Conservation (phyloP, 2,888 invertebrate genomes). For the Lepidonotus clava region DNA sequence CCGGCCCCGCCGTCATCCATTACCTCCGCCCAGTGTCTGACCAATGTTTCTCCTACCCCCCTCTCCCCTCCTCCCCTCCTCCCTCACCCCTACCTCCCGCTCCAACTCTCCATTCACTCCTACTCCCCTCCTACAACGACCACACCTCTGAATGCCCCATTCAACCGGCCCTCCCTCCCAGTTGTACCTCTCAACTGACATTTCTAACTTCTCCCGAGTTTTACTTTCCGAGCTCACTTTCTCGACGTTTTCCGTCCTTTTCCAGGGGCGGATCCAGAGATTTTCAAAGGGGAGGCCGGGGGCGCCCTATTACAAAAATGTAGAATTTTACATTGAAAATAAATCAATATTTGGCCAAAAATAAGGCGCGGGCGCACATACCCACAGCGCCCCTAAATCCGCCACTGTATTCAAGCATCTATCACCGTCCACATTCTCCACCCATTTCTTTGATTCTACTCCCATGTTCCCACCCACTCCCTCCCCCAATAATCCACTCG, state of each 20-base stretch:
- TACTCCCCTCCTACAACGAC: neutral
- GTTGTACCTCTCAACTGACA: neutral
- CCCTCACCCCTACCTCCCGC: neutral
- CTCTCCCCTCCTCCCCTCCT: neutral
- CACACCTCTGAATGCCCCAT: neutral
- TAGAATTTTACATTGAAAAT: no score
- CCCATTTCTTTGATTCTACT: neutral
- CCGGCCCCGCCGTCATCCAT: slow-evolving; percentile 30
- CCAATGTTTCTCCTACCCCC: slow-evolving; percentile 25
- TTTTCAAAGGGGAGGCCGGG: no score
- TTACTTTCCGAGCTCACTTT: neutral
- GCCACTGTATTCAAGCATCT: no score
- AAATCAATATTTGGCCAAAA: no score
- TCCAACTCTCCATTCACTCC: neutral
- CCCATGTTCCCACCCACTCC: neutral
- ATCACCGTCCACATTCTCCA: neutral
- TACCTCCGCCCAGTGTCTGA: slow-evolving; percentile 12
- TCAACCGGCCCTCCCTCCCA: neutral
- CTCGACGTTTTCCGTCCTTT: neutral
- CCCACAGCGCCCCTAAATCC: no score
- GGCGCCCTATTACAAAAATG: no score
- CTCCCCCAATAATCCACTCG: neutral
- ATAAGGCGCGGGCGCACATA: no score
- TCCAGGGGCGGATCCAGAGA: neutral
- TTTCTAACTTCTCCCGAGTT: neutral